Conservation (phyloP, 2,888 invertebrate species). For the Idaea aversata region DNA sequence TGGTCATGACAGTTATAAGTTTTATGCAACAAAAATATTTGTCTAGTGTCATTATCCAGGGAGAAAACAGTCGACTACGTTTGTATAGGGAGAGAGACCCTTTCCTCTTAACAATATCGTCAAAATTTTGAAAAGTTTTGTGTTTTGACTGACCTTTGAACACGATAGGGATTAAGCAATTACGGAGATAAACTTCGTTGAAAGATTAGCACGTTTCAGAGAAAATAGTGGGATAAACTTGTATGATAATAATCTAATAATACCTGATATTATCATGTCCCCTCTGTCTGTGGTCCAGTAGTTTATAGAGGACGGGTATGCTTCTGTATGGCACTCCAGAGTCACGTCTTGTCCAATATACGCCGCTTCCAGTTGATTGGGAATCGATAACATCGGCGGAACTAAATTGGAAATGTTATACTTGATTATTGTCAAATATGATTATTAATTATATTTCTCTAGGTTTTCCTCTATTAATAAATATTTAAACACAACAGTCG, state of each 20-base stretch:
- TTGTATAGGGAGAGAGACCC: no score
- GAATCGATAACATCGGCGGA: conserved; percentile 96
- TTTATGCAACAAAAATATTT: no score
- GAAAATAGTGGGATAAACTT: neutral
- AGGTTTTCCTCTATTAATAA: conserved; percentile 28
- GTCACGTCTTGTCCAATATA: conserved; percentile 93
- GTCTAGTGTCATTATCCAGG: no score
- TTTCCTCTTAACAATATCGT: no score
- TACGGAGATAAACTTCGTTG: neutral
- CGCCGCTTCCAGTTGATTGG: conserved; percentile 94
- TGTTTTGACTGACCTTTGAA: conserved; percentile 2
- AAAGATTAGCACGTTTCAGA: neutral
- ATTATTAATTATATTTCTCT: no score
- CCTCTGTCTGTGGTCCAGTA: conserved; percentile 96
- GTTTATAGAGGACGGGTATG: conserved; percentile 95
- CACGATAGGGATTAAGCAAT: neutral
- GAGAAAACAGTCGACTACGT: no score
- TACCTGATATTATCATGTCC: conserved; percentile 96
- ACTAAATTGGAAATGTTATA: conserved; percentile 75
- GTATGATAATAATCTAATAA: neutral
- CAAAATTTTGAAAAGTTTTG: no score
- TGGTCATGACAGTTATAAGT: no score
- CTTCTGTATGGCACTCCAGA: conserved; percentile 94
- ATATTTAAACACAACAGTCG: conserved; percentile 36
- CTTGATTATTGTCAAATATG: conserved; percentile 25